phyloP scores from a whole-genome alignment of 2,888 invertebrate genomes.

The Macrophya alboannulata region DNA sequence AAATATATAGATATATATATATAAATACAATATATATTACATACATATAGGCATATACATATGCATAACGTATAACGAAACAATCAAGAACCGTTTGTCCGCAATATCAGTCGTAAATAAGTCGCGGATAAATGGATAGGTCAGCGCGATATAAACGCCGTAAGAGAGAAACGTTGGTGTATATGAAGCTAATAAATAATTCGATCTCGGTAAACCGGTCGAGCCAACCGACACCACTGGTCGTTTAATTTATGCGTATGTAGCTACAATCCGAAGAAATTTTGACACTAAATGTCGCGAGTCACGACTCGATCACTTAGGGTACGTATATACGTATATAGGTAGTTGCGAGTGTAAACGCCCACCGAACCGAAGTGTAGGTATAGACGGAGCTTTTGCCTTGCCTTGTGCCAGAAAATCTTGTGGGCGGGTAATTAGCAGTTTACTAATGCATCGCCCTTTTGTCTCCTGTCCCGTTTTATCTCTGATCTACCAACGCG shows the following conservation, averaged over 20 bases:
- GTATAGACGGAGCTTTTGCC: neutral
- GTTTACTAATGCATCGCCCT: slow-evolving; percentile 73
- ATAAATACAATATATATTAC: neutral
- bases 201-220: slow-evolving; percentile 23
- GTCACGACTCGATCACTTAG: slow-evolving; percentile 36
- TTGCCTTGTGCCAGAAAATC: slow-evolving; percentile 27
- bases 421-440: slow-evolving; percentile 69
- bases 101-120: slow-evolving; percentile 33
- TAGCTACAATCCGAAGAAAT: slow-evolving; percentile 70
- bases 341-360: neutral
- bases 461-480: slow-evolving; percentile 71
- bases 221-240: neutral
- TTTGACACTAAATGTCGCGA: slow-evolving; percentile 46
- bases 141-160: slow-evolving; percentile 39
- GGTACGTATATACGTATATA: neutral
- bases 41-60: neutral
- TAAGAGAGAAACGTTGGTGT: neutral
- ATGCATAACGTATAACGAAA: neutral
- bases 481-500: slow-evolving; percentile 67
- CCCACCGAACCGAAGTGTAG: slow-evolving; percentile 3
- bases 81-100: slow-evolving; percentile 22
- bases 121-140: slow-evolving; percentile 33
- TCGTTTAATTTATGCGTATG: slow-evolving; percentile 71
- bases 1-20: neutral
- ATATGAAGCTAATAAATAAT: slow-evolving; percentile 28